phyloP scores from a whole-genome alignment of 2,888 invertebrate genomes.

The Sepiola atlantica region DNA sequence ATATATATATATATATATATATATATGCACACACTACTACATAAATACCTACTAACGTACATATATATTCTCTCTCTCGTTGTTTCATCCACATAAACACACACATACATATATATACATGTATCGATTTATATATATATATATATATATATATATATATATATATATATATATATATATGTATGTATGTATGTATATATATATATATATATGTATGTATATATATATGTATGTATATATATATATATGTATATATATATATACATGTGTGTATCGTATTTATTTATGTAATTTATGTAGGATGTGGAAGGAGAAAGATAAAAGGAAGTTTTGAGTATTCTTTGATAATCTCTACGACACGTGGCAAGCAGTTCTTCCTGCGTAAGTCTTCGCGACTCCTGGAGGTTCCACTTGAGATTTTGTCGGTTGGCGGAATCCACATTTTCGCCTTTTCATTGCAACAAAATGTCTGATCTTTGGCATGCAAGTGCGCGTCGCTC shows the following conservation, averaged over 20 bases:
- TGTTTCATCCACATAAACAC: too few species aligned
- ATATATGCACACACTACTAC: background rate
- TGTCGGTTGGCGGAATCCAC: background rate
- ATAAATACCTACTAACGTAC: background rate
- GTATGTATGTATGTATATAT: background rate
- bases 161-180: background rate
- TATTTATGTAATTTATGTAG: too few species aligned
- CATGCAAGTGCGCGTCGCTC: background rate
- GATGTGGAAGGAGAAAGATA: background rate
- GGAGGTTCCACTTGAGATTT: slow-evolving; percentile 32
- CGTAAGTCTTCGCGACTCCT: background rate
- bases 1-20: background rate
- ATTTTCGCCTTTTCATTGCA: background rate
- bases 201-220: background rate
- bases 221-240: background rate
- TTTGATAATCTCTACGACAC: background rate
- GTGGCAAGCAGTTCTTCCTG: background rate
- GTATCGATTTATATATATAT: too few species aligned
- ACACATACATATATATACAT: too few species aligned
- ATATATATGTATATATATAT: background rate
- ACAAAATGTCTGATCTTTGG: background rate
- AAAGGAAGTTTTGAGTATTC: background rate
- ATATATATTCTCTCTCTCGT: background rate
- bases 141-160: too few species aligned
- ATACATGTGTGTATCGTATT: background rate